These are phyloP conservation scores for Apus apus DNA, from an alignment of 2,113 vertebrate genomes.

Conservation along the genomic window DNA sequence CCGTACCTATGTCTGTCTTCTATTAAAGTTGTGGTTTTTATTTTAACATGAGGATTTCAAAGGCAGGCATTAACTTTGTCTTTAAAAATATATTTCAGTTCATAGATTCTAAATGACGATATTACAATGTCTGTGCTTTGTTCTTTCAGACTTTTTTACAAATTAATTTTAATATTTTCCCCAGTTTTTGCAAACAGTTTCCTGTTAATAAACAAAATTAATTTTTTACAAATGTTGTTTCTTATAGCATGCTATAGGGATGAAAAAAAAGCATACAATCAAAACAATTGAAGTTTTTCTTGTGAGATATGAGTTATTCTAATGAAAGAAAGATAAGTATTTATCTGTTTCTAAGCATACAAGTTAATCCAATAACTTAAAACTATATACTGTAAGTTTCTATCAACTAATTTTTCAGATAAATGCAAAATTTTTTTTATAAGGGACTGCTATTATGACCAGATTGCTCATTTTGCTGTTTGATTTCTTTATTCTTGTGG, in stretches of 20 bases:
- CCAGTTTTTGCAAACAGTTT: conserved; percentile 62
- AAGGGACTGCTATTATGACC: neutral
- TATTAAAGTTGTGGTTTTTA: conserved; percentile 79
- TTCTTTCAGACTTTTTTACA: conserved; percentile 59
- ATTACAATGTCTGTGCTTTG: conserved; percentile 68
- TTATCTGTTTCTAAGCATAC: conserved; percentile 61
- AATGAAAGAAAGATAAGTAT: conserved; percentile 68
- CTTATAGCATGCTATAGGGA: neutral
- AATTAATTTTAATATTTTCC: conserved; percentile 64
- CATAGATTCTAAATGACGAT: conserved; percentile 67
- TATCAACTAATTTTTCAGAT: conserved; percentile 61
- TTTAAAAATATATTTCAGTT: conserved; percentile 76
- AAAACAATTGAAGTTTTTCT: conserved; percentile 51
- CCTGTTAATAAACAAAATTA: conserved; percentile 67
- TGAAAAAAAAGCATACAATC: conserved; percentile 46
- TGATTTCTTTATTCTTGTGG: neutral
- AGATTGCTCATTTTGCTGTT: conserved; percentile 34
- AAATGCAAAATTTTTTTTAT: conserved; percentile 65
- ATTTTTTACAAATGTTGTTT: conserved; percentile 41
- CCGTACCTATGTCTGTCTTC: conserved; percentile 76
- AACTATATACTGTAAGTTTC: neutral
- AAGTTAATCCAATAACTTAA: conserved; percentile 53
- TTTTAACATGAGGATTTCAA: conserved; percentile 76
- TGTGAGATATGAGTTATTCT: conserved; percentile 27
- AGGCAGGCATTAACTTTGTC: conserved; percentile 72